Evolutionary conservation across 2,888 invertebrate species (phyloP).

Genomic region (Linyphia triangularis): DNA sequence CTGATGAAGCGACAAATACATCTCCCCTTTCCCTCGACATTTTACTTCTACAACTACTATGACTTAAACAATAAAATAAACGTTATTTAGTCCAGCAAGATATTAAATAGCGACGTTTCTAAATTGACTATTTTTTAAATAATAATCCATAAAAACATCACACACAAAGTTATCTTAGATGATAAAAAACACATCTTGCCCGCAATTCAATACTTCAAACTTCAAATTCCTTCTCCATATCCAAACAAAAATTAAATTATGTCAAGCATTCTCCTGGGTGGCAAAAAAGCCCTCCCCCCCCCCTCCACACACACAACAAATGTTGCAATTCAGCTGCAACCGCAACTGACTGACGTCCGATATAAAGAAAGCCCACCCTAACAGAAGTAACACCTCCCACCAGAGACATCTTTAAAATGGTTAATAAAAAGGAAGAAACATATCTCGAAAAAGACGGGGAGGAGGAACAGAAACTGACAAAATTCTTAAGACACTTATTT

Average conservation of each 20-base stretch:
- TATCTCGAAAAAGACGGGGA: neutral
- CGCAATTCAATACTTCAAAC: neutral
- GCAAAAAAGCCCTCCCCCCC: neutral
- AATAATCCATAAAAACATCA: no score
- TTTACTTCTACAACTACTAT: no score
- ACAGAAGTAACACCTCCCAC: neutral
- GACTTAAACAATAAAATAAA: no score
- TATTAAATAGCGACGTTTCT: no score
- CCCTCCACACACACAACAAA: neutral
- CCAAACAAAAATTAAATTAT: neutral
- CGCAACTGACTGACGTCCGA: slow-evolving; percentile 25
- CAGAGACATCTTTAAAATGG: slow-evolving; percentile 1
- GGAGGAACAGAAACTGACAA: slow-evolving; percentile 57
- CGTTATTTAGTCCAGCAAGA: no score
- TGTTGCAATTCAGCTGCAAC: slow-evolving; percentile 2
- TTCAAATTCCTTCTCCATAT: neutral
- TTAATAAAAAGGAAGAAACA: slow-evolving; percentile 21
- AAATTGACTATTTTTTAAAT: no score
- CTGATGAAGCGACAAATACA: no score
- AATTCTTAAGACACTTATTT: slow-evolving; percentile 65
- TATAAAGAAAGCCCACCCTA: neutral
- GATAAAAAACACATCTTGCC: no score
- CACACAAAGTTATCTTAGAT: no score
- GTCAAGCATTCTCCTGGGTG: neutral
- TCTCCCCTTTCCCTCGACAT: no score